Evolutionary conservation across 2,797 vertebrate genomes (phyloP), one percentile per base, ranked within the genome.

Genomic region (Thripadectes ignobilis): DNA sequence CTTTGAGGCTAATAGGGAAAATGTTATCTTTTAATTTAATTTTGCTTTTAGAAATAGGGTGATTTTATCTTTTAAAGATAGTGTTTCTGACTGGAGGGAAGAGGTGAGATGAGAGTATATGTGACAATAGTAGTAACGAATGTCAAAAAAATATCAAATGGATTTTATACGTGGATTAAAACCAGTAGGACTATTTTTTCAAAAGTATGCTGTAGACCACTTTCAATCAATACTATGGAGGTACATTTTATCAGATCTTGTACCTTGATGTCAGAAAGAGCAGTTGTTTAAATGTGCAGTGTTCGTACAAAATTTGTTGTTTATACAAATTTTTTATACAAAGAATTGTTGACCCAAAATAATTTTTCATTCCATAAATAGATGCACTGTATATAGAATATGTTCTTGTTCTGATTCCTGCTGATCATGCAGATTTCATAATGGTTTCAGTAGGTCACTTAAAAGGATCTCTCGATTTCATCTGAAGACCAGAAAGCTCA

Each of bases 121-220:
- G 26, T 75, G 30, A 27, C 34, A 69, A 30, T 15, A 72, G 18
- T 45, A 86, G 43, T 77, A 89, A 91, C 36, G 94, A 91, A 86
- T 59, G 62, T 92, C 58, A 30, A 87, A 51, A 51, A 85, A 67
- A 57, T 68, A 72, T 10, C 0, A 45, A 46, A 82, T 85, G 30
- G 49, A 36, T 95, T 93, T 95, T 66, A 83, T 72, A 51, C 27
- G 63, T 74, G 85, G 68, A 92, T 96, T 75, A 95, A 97, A 97
- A 96, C 61, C 89, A 94, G 87, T 76, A 93, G 79, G 82, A 92
- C 77, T 57, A 69, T 93, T 75, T 96, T 96, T 97, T 97, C 71
- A 86, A 90, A 95, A 93, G 71, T 93, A 75, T 86, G 75, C 69
- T 92, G 63, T 85, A 93, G 84, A 94, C 69, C 67, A 88, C 46